These are phyloP conservation scores for Sweltsa coloradensis DNA, from an alignment of 1,140 invertebrate genomes.

Conservation along the genomic window DNA sequence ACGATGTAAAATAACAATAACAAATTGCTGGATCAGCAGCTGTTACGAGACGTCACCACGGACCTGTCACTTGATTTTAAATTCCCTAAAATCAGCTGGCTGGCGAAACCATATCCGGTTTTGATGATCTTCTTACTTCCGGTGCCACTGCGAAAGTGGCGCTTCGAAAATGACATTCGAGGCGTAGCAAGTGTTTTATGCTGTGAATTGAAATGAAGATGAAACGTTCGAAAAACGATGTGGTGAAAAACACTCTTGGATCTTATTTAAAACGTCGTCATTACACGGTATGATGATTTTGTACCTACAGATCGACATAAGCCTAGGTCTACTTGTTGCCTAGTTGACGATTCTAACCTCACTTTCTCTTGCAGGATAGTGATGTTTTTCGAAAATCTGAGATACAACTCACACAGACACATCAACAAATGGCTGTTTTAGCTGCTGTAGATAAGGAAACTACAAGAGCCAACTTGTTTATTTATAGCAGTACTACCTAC, in stretches of 20 bases:
- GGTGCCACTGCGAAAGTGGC: no score
- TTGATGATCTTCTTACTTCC: no score
- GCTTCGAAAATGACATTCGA: no score
- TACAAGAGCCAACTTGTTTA: conserved; percentile 26
- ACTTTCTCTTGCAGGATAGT: conserved; percentile 24
- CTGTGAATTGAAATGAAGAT: conserved; percentile 25
- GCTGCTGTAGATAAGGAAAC: conserved; percentile 28
- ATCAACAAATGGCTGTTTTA: conserved; percentile 26
- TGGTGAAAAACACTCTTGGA: conserved; percentile 33
- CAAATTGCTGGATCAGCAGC: no score
- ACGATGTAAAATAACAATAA: no score
- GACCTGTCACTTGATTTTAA: no score
- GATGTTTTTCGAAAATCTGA: conserved; percentile 28
- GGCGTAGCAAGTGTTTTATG: background rate
- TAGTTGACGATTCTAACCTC: conserved; percentile 10
- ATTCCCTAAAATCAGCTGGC: no score
- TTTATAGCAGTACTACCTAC: conserved; percentile 37
- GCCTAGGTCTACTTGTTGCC: background rate
- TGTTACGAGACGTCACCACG: no score
- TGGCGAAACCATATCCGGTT: no score
- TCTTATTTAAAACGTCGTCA: conserved; percentile 34
- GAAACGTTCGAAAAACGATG: conserved; percentile 33
- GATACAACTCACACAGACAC: conserved; percentile 25
- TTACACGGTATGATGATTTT: conserved; percentile 27
- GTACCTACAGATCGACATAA: background rate